Evolutionary conservation across 2,888 invertebrate genomes (phyloP), one percentile per base, ranked within the genome.

Genomic region (Aspidiotus rigidus): DNA sequence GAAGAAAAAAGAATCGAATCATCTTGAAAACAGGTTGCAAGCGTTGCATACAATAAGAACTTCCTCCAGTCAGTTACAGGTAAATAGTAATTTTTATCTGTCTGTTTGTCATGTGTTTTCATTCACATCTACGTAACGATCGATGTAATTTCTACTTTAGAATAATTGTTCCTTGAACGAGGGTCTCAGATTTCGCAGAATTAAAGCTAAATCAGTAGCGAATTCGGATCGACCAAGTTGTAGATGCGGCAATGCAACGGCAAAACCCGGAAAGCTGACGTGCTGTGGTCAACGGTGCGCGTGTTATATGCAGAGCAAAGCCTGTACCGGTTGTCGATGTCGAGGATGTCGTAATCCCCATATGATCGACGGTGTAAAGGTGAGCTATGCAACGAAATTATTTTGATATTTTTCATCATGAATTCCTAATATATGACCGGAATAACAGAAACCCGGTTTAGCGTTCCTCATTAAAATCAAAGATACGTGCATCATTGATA

Each of bases 261-360:
- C 90, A 1, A 88, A 88, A 16, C 93, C 93, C 0, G 93, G 93
- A 7, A 93, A 91, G 77, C 79, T 93, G 57, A 94, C 94, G 0
- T 96, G 95, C 77, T 93, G 94, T 76, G 94, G 94, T 0, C 93
- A 93, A 77, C 81, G 95, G 72, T 96, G 95, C 80, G 93, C 93
- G 0, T 96, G 95, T 79, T 96, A 95, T 78, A 91, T 92, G 7
- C 90, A 90, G 73, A 89, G 90, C 73, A 90, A 90, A 77, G 88
- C 91, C 0, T 96, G 95, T 77, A 83, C 88, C 7, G 90, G 90
- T 75, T 96, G 96, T 79, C 88, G 89, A 77, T 96, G 95, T 79
- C 84, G 90, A 76, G 94, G 94, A 1, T 96, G 95, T 78, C 83
- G 93, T 74, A 96, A 95, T 81, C 94, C 95, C 3, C 90, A 92